A percentile compares a stretch with the other conserved stretches of the same genome.
Conservation (phyloP, 1,140 invertebrate species). For the Palaemon carinicauda region DNA sequence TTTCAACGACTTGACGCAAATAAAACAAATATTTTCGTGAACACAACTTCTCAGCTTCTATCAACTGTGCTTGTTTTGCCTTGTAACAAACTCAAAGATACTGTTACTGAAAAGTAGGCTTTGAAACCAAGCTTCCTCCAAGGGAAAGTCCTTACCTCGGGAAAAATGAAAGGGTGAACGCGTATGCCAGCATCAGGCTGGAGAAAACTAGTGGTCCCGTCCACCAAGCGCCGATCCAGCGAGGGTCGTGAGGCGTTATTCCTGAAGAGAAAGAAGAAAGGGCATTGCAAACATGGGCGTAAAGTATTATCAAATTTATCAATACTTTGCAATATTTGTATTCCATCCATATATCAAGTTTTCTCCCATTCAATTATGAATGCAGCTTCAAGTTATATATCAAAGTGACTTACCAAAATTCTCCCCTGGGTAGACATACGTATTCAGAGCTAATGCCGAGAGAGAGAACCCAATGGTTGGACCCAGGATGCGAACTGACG, state of each 20-base stretch:
- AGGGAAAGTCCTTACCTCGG: slow-evolving; percentile 30
- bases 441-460: neutral
- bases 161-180: slow-evolving; percentile 22
- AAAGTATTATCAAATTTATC: neutral
- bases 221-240: slow-evolving; percentile 62
- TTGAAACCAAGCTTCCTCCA: too few species aligned
- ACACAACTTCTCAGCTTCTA: too few species aligned
- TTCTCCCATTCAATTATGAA: neutral
- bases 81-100: too few species aligned
- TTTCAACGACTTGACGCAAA: too few species aligned
- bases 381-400: neutral
- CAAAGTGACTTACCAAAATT: neutral
- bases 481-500: neutral
- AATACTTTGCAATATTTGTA: too few species aligned
- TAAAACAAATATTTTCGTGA: too few species aligned
- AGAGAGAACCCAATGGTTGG: neutral
- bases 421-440: neutral
- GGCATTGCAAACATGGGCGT: neutral
- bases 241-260: slow-evolving; percentile 52
- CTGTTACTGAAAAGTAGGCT: too few species aligned
- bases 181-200: slow-evolving; percentile 14
- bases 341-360: too few species aligned
- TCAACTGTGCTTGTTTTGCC: too few species aligned
- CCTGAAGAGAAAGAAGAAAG: neutral
- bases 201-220: slow-evolving; percentile 47